Percentiles rank a stretch among this genome's conserved stretches.
Evolutionary conservation across 1,140 invertebrate genomes (phyloP).

Genomic region (Cyclina sinensis): DNA sequence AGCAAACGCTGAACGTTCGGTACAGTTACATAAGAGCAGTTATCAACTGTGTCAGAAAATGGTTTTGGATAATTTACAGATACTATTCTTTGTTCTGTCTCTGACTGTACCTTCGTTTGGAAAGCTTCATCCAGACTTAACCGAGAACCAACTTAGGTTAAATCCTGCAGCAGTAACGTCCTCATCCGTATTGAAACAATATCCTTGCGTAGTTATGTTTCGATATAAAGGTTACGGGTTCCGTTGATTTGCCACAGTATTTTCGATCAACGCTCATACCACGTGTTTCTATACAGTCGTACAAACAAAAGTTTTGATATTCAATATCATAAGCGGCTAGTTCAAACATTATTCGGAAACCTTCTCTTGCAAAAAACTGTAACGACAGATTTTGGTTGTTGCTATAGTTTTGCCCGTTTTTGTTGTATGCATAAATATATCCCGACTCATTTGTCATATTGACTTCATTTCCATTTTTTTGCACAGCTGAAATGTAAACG

Average conservation of each 20-base stretch:
- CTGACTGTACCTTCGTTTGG: background rate
- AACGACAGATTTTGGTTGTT: background rate
- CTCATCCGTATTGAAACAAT: slow-evolving; percentile 20
- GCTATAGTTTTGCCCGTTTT: slow-evolving; percentile 11
- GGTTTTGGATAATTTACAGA: slow-evolving; percentile 37
- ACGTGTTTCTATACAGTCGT: slow-evolving; percentile 21
- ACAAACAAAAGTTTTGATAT: slow-evolving; percentile 35
- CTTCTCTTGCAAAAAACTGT: background rate
- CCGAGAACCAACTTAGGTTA: slow-evolving; percentile 36
- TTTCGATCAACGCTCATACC: slow-evolving; percentile 11
- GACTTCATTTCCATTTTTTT: too few relatives aligned
- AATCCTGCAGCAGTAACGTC: slow-evolving; percentile 33
- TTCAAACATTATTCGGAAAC: slow-evolving; percentile 19
- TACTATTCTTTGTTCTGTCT: background rate
- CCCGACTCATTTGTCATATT: background rate
- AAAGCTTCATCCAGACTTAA: background rate
- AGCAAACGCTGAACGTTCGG: background rate
- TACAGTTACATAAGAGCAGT: background rate
- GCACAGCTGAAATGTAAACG: too few relatives aligned
- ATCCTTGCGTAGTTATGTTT: background rate
- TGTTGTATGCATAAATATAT: background rate
- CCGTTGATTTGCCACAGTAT: background rate
- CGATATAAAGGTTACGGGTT: background rate
- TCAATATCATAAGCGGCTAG: slow-evolving; percentile 23
- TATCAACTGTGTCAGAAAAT: slow-evolving; percentile 25